Evolutionary conservation across 1,140 invertebrate genomes (phyloP), one percentile per base, ranked within the genome.

Genomic region (Spodoptera frugiperda): DNA sequence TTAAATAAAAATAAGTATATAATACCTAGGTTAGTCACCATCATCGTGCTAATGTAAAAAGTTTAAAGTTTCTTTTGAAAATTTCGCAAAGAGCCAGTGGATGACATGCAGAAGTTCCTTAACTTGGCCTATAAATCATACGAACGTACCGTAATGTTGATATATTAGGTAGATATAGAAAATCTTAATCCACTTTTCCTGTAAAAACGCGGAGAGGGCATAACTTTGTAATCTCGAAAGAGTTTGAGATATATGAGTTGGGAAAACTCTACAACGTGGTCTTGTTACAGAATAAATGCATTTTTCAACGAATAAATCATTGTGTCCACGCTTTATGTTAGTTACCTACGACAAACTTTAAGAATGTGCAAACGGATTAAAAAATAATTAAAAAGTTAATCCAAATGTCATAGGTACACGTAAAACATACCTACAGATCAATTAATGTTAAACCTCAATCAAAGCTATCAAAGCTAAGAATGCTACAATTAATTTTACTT

Each of bases 91-190:
- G 85, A 90, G 84, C 85, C 87, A 80, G 86, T 84, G 80, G 89
- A 93, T 91, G 91, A 90, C 91, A 92, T 91, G 88, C 86, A 78
- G 82, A 92, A 92, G 80, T 92, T 91, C 78, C 54, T 55, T 54
- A 91, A 91, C 84, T 91, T 89, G 81, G 79, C 86, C 89, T 90
- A 91, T 91, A 91, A 91, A 92, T 91, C 91, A 92, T 91, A 85
- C 80, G 86, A 87, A 87, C 85, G 81, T 84, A 86, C 80, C 86
- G 79, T 88, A 83, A 89, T 88, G 80, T 78, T 87, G 86, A 89
- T 88, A 90, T 91, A 90, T 90, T 91, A 88, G 81, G 86, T 91
- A 87, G 82, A 85, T 84, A 87, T 86, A 87, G 81, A 79, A 89
- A 88, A 89, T 89, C 88, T 90, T 91, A 92, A 92, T 92, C 89